phyloP scores from a whole-genome alignment of 2,797 vertebrate genomes.

The Spondyliosoma cantharus region DNA sequence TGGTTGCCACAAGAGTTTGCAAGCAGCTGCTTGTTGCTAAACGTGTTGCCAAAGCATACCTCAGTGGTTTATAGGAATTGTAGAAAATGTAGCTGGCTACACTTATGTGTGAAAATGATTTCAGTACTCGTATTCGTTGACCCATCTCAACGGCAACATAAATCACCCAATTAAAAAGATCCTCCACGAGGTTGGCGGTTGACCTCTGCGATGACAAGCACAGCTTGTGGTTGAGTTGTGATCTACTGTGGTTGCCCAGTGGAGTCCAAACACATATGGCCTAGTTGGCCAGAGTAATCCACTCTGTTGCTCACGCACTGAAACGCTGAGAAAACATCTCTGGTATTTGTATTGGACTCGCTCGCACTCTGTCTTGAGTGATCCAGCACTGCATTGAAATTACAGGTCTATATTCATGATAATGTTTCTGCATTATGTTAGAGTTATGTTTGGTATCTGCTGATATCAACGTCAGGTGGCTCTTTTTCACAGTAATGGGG shows the following conservation, averaged over 20 bases:
- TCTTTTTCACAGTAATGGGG: neutral
- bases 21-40: neutral
- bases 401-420: neutral
- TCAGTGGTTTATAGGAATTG: neutral
- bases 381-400: neutral
- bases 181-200: conserved; percentile 3
- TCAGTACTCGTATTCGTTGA: neutral
- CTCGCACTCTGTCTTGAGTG: conserved; percentile 6
- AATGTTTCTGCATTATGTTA: neutral
- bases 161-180: conserved; percentile 27
- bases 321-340: conserved; percentile 35
- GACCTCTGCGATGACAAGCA: conserved; percentile 34
- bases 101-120: conserved; percentile 5
- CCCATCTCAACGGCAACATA: neutral
- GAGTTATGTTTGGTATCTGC: neutral
- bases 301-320: conserved; percentile 26
- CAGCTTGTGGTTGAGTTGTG: conserved; percentile 30
- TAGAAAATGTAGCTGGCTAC: conserved; percentile 4
- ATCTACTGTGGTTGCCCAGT: conserved; percentile 39
- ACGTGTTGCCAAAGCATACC: neutral
- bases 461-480: neutral
- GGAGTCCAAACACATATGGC: conserved; percentile 50
- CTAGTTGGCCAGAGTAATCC: conserved; percentile 40
- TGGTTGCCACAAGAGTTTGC: neutral
- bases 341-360: conserved; percentile 36